Percentiles rank a stretch among this genome's conserved stretches.
Conservation (phyloP, 2,113 vertebrate genomes). For the Vulpes ferrilata region DNA sequence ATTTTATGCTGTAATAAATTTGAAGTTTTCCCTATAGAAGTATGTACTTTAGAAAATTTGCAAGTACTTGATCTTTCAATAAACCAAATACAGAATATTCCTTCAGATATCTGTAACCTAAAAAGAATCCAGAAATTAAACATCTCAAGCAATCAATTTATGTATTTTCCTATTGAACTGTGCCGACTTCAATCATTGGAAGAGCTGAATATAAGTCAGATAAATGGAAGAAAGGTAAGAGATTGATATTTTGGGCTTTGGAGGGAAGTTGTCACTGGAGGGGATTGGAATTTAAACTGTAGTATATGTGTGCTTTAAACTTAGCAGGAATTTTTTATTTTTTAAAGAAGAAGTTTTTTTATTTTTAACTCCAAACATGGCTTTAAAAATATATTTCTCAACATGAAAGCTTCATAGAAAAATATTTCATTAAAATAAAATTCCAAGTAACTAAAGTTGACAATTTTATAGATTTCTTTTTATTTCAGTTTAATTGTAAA, state of each 20-base stretch:
- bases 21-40: conserved; percentile 81
- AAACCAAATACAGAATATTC: conserved; percentile 84
- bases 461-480: conserved; percentile 17
- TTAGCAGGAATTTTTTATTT: conserved; percentile 49
- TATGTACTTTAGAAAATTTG: conserved; percentile 83
- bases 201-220: conserved; percentile 79
- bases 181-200: conserved; percentile 80
- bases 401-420: not conserved
- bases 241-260: not conserved
- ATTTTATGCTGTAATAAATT: conserved; percentile 84
- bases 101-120: conserved; percentile 79
- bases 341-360: not conserved
- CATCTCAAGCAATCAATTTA: conserved; percentile 85
- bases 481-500: conserved; percentile 48
- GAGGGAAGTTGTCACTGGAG: not conserved
- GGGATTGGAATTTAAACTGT: not conserved
- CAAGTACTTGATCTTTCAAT: conserved; percentile 84
- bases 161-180: conserved; percentile 85
- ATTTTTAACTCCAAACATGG: not conserved
- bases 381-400: conserved; percentile 48
- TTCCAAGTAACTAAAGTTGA: not conserved
- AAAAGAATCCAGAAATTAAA: conserved; percentile 84
- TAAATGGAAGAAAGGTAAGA: conserved; percentile 85
- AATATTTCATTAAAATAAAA: conserved; percentile 54
- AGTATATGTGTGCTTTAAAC: conserved; percentile 1